Evolutionary conservation across 1,140 invertebrate genomes (phyloP).

Genomic region (Glomeris maerens): DNA sequence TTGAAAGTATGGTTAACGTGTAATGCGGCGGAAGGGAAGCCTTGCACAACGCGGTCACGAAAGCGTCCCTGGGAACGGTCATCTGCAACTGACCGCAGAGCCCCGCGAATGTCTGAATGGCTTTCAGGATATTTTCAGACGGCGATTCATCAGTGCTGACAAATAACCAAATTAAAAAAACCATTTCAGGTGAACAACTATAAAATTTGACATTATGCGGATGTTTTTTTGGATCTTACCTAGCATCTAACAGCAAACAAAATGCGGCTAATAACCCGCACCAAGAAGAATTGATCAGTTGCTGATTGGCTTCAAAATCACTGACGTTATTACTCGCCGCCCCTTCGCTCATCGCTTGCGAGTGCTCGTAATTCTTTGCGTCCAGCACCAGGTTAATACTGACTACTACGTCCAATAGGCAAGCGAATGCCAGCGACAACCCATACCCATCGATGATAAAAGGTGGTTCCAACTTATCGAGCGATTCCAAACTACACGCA

Average conservation of each 20-base stretch:
- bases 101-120: slow-evolving; percentile 71
- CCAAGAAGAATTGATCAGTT: slow-evolving; percentile 89
- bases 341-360: slow-evolving; percentile 16
- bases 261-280: slow-evolving; percentile 81
- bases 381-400: no score
- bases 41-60: slow-evolving; percentile 85
- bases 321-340: slow-evolving; percentile 3
- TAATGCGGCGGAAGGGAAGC: slow-evolving; percentile 90
- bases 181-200: no score
- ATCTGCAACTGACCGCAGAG: slow-evolving; percentile 59
- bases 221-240: slow-evolving; percentile 32
- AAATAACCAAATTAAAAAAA: no score
- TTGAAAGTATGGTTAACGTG: slow-evolving; percentile 73
- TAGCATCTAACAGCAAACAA: slow-evolving; percentile 81
- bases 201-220: no score
- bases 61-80: slow-evolving; percentile 67
- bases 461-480: slow-evolving; percentile 88
- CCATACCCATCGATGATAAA: slow-evolving; percentile 86
- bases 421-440: slow-evolving; percentile 83
- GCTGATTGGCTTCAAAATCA: slow-evolving; percentile 29
- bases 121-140: slow-evolving; percentile 75
- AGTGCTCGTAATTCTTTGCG: no score
- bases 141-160: slow-evolving; percentile 74
- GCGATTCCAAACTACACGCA: slow-evolving; percentile 66
- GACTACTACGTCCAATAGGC: slow-evolving; percentile 65